phyloP scores from a whole-genome alignment of 1,140 invertebrate species.

The Trichonephila inaurata region DNA sequence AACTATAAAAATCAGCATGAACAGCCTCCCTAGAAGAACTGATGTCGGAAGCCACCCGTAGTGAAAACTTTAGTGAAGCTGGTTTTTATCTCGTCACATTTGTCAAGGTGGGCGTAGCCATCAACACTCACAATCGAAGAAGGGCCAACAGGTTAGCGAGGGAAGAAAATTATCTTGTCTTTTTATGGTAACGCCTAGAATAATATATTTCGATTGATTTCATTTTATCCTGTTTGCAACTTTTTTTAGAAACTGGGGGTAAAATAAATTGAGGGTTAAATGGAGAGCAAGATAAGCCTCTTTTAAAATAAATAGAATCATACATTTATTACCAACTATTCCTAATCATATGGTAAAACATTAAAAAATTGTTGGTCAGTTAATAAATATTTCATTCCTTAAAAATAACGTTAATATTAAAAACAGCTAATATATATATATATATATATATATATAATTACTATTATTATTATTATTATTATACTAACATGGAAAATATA shows the following conservation, averaged over 20 bases:
- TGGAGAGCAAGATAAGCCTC: neutral
- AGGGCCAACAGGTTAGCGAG: constrained; percentile 42
- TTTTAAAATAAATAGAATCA: too few species aligned
- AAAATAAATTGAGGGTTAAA: neutral
- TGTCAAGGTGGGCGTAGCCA: constrained; percentile 44
- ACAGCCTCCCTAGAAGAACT: neutral
- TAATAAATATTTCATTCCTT: too few species aligned
- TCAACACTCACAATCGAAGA: neutral
- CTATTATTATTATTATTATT: too few species aligned
- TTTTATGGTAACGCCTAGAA: constrained; percentile 38
- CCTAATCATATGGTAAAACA: too few species aligned
- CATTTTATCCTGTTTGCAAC: neutral
- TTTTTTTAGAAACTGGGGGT: neutral
- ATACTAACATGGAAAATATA: too few species aligned
- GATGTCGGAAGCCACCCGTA: constrained; percentile 36
- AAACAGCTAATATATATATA: too few species aligned
- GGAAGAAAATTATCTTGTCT: constrained; percentile 14
- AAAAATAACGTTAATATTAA: too few species aligned
- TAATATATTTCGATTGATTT: constrained; percentile 15
- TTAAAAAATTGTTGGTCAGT: too few species aligned
- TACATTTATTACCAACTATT: too few species aligned
- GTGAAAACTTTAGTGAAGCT: constrained; percentile 10
- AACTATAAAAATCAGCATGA: constrained; percentile 63
- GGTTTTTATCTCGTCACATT: constrained; percentile 66
- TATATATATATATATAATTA: too few species aligned